Conservation (phyloP, 2,888 invertebrate species). For the Harpalus rubripes region DNA sequence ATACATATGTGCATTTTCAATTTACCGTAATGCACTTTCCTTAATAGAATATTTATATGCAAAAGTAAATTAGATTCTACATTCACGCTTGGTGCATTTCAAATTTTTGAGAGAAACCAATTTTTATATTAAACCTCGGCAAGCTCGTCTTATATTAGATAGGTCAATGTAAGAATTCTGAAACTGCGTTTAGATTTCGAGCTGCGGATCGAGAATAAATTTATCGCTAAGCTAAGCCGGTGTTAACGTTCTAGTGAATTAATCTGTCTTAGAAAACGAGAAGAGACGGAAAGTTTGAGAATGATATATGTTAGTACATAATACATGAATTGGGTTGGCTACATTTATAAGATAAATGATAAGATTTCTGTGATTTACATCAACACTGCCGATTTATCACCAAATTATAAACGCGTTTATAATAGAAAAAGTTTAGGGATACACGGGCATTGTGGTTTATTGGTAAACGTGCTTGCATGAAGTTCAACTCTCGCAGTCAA, state of each 20-base stretch:
- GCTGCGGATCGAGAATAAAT: not conserved
- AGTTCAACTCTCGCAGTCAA: too few species aligned
- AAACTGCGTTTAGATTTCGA: not conserved
- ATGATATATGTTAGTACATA: conserved; percentile 15
- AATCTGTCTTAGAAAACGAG: conserved; percentile 17
- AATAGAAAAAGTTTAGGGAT: too few species aligned
- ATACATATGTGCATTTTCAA: not conserved
- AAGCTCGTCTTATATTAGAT: not conserved
- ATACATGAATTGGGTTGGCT: conserved; percentile 16
- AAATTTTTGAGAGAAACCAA: conserved; percentile 2
- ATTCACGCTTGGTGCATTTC: not conserved
- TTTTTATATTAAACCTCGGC: not conserved
- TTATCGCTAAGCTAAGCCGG: not conserved
- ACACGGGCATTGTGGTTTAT: too few species aligned
- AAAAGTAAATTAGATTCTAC: not conserved
- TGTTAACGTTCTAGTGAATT: conserved; percentile 39
- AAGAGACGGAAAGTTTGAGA: conserved; percentile 14
- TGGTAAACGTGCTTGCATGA: too few species aligned
- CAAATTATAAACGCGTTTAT: not conserved
- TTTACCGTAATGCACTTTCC: not conserved
- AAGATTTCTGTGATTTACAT: conserved; percentile 3
- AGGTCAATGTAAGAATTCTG: not conserved
- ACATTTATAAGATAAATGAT: conserved; percentile 37
- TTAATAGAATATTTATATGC: not conserved
- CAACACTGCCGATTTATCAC: conserved; percentile 8